These are phyloP conservation scores for Sebastiscus tertius DNA, from an alignment of 2,797 vertebrate species.

Conservation along the genomic window DNA sequence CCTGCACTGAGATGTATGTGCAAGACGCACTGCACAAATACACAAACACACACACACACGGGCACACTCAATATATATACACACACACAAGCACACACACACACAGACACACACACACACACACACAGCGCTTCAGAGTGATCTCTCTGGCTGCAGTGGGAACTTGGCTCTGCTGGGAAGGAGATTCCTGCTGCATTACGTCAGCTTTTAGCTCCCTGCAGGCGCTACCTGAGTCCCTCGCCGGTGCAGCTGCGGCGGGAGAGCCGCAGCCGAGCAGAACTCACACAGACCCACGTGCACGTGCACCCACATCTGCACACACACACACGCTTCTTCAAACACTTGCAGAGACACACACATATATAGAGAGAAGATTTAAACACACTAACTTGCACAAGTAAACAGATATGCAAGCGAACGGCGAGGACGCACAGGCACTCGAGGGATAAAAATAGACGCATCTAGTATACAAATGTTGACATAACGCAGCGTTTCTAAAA, in stretches of 20 bases:
- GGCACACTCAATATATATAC: not conserved
- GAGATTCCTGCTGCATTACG: constrained; percentile 82
- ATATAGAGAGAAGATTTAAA: not conserved
- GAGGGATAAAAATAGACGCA: not conserved
- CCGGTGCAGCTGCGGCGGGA: constrained; percentile 52
- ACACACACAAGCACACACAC: not conserved
- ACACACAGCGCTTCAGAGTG: constrained; percentile 18
- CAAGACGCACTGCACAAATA: constrained; percentile 27
- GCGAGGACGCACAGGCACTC: not conserved
- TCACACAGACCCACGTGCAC: not conserved
- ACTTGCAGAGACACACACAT: not conserved
- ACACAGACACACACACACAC: not conserved
- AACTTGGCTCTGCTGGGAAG: constrained; percentile 65
- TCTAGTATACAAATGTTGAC: not conserved
- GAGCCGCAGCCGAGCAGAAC: constrained; percentile 37
- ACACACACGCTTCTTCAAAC: not conserved
- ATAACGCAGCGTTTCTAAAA: not conserved
- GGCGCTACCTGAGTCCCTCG: constrained; percentile 63
- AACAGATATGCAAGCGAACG: not conserved
- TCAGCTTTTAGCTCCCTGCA: constrained; percentile 66
- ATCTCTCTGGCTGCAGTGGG: constrained; percentile 65
- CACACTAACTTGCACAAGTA: not conserved
- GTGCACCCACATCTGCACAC: constrained; percentile 2
- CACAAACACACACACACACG: not conserved
- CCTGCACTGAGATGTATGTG: constrained; percentile 62